A percentile compares a stretch with the other conserved stretches of the same genome.
Conservation (phyloP, 2,113 vertebrate genomes). For the Anoura caudifer region DNA sequence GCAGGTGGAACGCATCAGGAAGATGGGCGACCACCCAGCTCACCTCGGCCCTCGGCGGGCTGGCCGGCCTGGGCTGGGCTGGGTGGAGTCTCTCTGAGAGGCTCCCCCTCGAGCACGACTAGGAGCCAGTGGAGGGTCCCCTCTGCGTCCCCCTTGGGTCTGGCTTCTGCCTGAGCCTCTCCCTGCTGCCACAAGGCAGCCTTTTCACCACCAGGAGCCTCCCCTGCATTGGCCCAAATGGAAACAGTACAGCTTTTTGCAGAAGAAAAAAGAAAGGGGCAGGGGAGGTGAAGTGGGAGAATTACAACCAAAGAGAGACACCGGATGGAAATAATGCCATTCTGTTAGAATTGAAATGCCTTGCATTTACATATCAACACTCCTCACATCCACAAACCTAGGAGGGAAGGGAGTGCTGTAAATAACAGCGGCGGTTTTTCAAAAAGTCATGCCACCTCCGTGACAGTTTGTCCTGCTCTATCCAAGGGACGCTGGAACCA, state of each 20-base stretch:
- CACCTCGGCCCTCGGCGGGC: background rate
- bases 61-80: background rate
- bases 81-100: background rate
- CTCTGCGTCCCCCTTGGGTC: too few species aligned
- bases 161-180: too few species aligned
- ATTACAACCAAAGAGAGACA: too few species aligned
- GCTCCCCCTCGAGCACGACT: background rate
- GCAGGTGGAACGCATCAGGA: background rate
- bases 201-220: too few species aligned
- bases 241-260: too few species aligned
- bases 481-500: background rate
- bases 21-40: background rate
- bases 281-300: too few species aligned
- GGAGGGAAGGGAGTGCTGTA: background rate
- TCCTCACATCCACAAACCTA: background rate
- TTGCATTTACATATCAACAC: background rate
- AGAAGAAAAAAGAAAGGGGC: too few species aligned
- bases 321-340: background rate
- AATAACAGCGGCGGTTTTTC: background rate
- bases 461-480: background rate
- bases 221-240: too few species aligned
- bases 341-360: background rate
- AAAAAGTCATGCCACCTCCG: background rate
- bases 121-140: too few species aligned
- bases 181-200: too few species aligned